Evolutionary conservation across 2,113 vertebrate species (phyloP).

Genomic region (Otolemur garnettii): DNA sequence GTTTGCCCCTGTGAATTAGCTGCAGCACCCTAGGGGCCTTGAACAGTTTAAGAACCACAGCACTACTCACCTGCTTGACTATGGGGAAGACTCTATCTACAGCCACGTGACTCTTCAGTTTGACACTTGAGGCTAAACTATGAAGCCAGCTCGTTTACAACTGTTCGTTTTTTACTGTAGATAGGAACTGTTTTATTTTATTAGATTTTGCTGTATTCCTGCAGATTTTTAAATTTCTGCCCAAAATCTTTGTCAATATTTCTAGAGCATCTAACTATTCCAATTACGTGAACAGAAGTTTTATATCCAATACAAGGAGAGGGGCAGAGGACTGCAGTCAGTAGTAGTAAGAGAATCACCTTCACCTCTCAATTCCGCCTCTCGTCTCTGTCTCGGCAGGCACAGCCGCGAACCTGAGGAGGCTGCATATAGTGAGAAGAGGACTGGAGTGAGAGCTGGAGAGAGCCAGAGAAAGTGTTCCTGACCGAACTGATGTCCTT

Average conservation of each 20-base stretch:
- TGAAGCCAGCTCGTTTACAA: not conserved
- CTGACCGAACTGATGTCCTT: not conserved
- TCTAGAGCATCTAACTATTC: conserved; percentile 18
- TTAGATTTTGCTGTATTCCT: conserved; percentile 42
- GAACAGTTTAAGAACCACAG: not conserved
- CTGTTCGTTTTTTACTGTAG: not conserved
- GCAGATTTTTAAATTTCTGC: conserved; percentile 36
- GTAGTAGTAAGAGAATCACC: not conserved
- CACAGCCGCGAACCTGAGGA: not conserved
- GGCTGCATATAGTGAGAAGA: not conserved
- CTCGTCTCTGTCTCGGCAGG: not conserved
- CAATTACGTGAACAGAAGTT: not conserved
- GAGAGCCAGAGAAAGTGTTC: not conserved
- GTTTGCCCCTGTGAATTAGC: not conserved
- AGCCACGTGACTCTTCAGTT: not conserved
- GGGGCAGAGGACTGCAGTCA: not conserved
- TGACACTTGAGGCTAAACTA: not conserved
- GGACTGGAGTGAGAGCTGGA: not conserved
- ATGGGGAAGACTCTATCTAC: not conserved
- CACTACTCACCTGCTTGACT: too few species aligned
- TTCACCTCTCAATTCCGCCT: not conserved
- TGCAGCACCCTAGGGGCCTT: not conserved
- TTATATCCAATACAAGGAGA: not conserved
- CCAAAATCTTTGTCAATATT: conserved; percentile 45
- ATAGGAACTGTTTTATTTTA: conserved; percentile 35